phyloP scores from a whole-genome alignment of 2,113 vertebrate species.

The Nanorana parkeri region DNA sequence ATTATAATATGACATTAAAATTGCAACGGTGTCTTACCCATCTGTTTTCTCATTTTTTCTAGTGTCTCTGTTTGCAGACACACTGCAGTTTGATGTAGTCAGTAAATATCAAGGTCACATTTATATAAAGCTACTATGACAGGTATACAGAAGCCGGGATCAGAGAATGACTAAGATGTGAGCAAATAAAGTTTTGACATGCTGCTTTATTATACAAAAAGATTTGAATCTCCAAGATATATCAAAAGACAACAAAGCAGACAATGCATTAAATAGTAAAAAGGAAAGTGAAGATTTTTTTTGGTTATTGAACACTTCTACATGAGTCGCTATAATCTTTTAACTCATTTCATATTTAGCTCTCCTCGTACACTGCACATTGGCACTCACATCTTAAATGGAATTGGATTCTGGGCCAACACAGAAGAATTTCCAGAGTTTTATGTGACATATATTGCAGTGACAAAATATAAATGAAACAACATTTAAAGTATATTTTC shows the following conservation, averaged over 20 bases:
- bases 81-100: conserved; percentile 38
- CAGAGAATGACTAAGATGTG: conserved; percentile 38
- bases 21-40: neutral
- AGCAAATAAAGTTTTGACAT: conserved; percentile 26
- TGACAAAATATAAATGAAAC: too few relatives aligned
- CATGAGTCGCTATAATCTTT: conserved; percentile 7
- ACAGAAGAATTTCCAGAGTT: too few relatives aligned
- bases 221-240: conserved; percentile 37
- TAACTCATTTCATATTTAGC: conserved; percentile 8
- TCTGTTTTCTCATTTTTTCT: conserved; percentile 32
- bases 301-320: neutral
- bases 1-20: conserved; percentile 21
- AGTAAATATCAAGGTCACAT: conserved; percentile 50
- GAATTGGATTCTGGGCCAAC: neutral
- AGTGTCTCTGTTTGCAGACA: conserved; percentile 19
- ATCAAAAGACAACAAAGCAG: conserved; percentile 29
- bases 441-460: too few relatives aligned
- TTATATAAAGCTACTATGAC: conserved; percentile 45
- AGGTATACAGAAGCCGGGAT: conserved; percentile 33
- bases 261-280: neutral
- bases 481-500: too few relatives aligned
- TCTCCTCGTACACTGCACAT: conserved; percentile 21
- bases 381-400: neutral
- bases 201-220: conserved; percentile 39
- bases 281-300: neutral